A percentile compares a stretch with the other conserved stretches of the same genome.
Evolutionary conservation across 2,888 invertebrate species (phyloP).

Genomic region (Dinocampus coccinellae): DNA sequence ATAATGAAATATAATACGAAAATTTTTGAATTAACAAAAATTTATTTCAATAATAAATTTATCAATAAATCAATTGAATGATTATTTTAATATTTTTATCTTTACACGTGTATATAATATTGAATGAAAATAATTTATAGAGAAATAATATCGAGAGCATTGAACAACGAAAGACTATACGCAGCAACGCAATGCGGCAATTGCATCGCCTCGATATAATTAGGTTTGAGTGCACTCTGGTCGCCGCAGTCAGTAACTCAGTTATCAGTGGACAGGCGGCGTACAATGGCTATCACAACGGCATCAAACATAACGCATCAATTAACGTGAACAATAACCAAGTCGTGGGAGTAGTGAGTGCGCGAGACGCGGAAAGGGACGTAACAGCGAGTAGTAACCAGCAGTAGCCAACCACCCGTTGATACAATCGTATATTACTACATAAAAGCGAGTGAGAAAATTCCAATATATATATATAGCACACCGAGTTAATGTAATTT

Average conservation of each 20-base stretch:
- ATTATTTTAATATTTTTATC: no score
- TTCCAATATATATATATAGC: not conserved
- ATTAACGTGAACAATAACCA: slow-evolving; percentile 70
- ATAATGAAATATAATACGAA: no score
- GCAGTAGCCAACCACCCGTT: not conserved
- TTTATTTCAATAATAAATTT: no score
- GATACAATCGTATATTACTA: slow-evolving; percentile 12
- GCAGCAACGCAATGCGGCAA: slow-evolving; percentile 66
- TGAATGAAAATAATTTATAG: slow-evolving; percentile 31
- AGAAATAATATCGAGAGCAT: slow-evolving; percentile 34
- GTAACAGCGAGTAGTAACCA: not conserved
- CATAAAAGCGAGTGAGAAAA: slow-evolving; percentile 42
- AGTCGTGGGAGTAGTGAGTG: slow-evolving; percentile 53
- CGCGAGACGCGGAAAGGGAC: slow-evolving; percentile 27
- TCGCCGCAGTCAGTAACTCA: slow-evolving; percentile 69
- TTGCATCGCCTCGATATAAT: slow-evolving; percentile 69
- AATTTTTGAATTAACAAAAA: no score
- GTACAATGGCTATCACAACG: slow-evolving; percentile 69
- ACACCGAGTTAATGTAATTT: no score
- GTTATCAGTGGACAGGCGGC: slow-evolving; percentile 69
- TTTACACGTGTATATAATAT: no score
- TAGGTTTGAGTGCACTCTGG: slow-evolving; percentile 70
- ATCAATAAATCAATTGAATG: no score
- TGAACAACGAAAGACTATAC: slow-evolving; percentile 33
- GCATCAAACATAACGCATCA: slow-evolving; percentile 71